Conservation (phyloP, 1,140 invertebrate genomes). For the Drosophila pachea region DNA sequence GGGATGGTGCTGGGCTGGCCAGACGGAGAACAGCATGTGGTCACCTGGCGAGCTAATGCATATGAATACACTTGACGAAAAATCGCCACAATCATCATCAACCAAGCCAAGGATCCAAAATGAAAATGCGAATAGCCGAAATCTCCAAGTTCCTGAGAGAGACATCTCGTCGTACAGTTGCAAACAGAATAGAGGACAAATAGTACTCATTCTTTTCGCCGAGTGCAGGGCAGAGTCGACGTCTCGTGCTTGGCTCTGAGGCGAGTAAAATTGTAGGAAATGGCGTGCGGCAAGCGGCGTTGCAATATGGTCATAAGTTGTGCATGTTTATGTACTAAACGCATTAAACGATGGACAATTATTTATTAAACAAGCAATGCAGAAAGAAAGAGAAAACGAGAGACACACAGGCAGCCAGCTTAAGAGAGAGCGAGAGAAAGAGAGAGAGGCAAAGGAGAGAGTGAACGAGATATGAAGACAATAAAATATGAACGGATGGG, state of each 20-base stretch:
- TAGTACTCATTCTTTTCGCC: not conserved
- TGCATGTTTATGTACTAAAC: slow-evolving; percentile 57
- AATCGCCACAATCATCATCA: not conserved
- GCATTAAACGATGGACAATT: slow-evolving; percentile 62
- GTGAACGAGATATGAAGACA: too few species aligned
- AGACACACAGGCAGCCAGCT: not conserved
- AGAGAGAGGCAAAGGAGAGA: slow-evolving; percentile 16
- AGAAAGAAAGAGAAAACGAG: slow-evolving; percentile 16
- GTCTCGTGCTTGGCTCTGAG: slow-evolving; percentile 1
- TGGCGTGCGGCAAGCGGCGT: slow-evolving; percentile 5
- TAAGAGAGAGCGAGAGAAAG: slow-evolving; percentile 1
- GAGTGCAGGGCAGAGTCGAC: slow-evolving; percentile 11
- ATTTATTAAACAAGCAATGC: slow-evolving; percentile 65
- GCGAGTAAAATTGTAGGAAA: slow-evolving; percentile 5
- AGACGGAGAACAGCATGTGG: slow-evolving; percentile 55
- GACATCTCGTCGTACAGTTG: too few species aligned
- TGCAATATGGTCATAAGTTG: slow-evolving; percentile 53
- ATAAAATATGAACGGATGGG: slow-evolving; percentile 35
- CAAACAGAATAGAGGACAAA: not conserved
- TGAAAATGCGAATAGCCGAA: too few species aligned
- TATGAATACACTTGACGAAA: slow-evolving; percentile 6
- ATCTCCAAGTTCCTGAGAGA: too few species aligned
- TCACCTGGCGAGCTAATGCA: slow-evolving; percentile 38
- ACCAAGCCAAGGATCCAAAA: too few species aligned
- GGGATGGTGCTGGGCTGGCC: not conserved